Conservation (phyloP, 2,113 vertebrate species). For the Penelope pileata region DNA sequence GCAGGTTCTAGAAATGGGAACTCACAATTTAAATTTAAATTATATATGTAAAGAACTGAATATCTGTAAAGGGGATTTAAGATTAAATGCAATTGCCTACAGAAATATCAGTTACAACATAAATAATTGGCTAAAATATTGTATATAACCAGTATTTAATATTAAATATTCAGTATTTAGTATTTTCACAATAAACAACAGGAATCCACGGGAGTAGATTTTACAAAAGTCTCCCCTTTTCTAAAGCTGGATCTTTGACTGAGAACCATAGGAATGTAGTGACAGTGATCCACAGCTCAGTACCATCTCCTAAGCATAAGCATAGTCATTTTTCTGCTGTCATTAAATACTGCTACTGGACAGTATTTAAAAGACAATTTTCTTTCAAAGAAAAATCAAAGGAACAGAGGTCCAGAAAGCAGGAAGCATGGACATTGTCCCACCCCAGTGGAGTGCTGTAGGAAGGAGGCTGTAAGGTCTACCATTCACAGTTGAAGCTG, state of each 20-base stretch:
- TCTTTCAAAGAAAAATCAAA: not conserved
- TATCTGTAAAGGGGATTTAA: not conserved
- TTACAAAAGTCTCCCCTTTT: not conserved
- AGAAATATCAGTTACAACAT: not conserved
- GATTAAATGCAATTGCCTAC: not conserved
- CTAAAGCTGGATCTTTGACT: not conserved
- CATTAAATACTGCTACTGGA: not conserved
- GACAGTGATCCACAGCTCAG: not conserved
- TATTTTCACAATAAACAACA: no score
- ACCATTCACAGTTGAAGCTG: not conserved
- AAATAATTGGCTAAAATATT: not conserved
- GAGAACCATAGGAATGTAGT: not conserved
- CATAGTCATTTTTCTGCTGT: not conserved
- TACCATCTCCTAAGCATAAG: not conserved
- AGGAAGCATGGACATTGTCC: not conserved
- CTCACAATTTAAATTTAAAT: not conserved
- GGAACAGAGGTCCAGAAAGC: not conserved
- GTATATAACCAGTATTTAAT: no score
- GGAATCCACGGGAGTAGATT: no score
- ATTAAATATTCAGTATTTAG: no score
- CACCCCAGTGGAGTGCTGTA: not conserved
- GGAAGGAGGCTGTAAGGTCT: not conserved
- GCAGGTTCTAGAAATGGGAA: not conserved
- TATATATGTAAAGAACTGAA: not conserved
- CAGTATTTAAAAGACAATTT: not conserved